Conservation (phyloP, 2,113 vertebrate genomes). For the Nycticebus coucang region DNA sequence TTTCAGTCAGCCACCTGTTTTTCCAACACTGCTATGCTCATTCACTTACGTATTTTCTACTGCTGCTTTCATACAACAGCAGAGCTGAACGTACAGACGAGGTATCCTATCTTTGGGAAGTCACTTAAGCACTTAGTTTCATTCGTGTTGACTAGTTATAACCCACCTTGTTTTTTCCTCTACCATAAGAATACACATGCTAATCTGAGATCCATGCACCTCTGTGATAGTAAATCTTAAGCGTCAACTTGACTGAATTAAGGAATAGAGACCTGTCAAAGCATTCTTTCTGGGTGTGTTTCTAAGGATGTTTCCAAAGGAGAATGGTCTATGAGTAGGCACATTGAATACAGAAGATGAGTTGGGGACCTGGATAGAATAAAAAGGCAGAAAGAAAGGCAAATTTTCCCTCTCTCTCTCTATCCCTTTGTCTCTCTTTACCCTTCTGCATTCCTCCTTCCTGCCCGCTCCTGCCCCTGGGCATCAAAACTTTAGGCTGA, state of each 20-base stretch:
- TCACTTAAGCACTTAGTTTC: neutral
- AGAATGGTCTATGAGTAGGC: neutral
- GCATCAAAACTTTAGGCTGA: neutral
- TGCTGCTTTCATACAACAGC: neutral
- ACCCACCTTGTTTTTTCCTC: neutral
- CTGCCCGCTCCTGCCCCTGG: too few species aligned
- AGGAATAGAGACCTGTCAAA: neutral
- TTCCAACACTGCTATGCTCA: neutral
- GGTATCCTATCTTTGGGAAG: neutral
- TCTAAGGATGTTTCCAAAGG: neutral
- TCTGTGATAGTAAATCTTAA: neutral
- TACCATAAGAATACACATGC: neutral
- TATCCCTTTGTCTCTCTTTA: neutral
- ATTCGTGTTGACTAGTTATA: slow-evolving; percentile 12
- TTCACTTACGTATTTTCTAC: neutral
- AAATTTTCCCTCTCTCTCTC: neutral
- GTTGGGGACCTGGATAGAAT: too few species aligned
- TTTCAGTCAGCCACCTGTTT: neutral
- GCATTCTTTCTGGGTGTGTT: neutral
- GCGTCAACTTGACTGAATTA: neutral
- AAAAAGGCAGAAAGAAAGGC: neutral
- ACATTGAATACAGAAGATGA: neutral
- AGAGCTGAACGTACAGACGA: neutral
- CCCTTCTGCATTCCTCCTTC: neutral
- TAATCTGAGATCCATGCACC: neutral